These are phyloP conservation scores for Muscidifurax raptorellus DNA, from an alignment of 1,140 invertebrate species.

Conservation along the genomic window DNA sequence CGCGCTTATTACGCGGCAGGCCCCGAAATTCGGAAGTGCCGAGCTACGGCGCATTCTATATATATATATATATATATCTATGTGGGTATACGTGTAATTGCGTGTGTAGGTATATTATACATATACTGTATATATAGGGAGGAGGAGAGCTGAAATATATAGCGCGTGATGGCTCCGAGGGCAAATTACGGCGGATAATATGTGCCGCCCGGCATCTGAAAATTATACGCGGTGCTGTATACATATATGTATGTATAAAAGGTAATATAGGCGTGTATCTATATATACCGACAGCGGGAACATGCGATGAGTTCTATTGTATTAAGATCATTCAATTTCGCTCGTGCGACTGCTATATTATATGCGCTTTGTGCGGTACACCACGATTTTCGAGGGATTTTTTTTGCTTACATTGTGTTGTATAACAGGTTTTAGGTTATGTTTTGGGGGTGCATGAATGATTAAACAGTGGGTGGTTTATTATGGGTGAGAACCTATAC, in stretches of 20 bases:
- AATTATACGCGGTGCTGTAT: neutral
- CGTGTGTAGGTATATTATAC: neutral
- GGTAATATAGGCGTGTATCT: neutral
- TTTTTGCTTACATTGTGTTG: too few species aligned
- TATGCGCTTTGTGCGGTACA: neutral
- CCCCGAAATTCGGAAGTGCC: constrained; percentile 38
- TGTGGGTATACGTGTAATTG: neutral
- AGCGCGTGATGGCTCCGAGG: neutral
- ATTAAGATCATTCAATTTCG: constrained; percentile 20
- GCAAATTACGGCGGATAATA: neutral
- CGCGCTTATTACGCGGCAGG: constrained; percentile 29
- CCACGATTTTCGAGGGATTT: neutral
- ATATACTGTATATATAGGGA: neutral
- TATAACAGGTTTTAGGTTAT: neutral
- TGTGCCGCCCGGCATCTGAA: neutral
- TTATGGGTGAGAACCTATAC: too few species aligned
- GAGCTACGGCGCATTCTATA: neutral
- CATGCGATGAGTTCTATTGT: neutral
- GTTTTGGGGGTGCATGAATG: too few species aligned
- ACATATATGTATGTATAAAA: neutral
- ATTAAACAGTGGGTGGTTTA: too few species aligned
- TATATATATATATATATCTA: neutral
- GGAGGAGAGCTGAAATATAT: neutral
- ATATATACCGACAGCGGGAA: neutral
- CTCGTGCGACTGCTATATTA: neutral